Conservation (phyloP, 2,888 invertebrate genomes). For the Eupithecia inturbata region DNA sequence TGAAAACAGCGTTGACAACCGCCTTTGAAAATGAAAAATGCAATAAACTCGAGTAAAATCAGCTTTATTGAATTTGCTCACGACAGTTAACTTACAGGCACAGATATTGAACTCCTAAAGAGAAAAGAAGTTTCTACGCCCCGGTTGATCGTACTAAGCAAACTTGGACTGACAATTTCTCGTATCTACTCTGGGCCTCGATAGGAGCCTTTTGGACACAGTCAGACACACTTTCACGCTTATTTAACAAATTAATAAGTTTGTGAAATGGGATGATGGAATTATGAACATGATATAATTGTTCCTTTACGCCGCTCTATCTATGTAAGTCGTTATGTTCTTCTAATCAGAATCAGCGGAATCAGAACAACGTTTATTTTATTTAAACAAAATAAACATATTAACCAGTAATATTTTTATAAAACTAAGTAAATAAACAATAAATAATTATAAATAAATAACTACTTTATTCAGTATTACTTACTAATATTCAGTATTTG, state of each 20-base stretch:
- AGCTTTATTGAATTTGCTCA: slow-evolving; percentile 10
- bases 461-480: too few relatives aligned
- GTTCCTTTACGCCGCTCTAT: too few relatives aligned
- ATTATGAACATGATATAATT: too few relatives aligned
- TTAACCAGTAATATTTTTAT: too few relatives aligned
- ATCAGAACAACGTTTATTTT: too few relatives aligned
- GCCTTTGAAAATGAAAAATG: slow-evolving; percentile 15
- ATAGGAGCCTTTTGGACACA: neutral
- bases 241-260: neutral
- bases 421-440: too few relatives aligned
- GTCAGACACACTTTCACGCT: neutral
- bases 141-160: neutral
- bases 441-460: too few relatives aligned
- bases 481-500: too few relatives aligned
- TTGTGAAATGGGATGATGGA: neutral
- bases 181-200: neutral
- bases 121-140: neutral
- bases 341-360: too few relatives aligned
- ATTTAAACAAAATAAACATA: too few relatives aligned
- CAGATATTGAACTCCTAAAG: slow-evolving; percentile 4
- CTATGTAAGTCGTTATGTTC: too few relatives aligned
- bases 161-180: neutral
- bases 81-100: neutral
- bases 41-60: slow-evolving; percentile 16
- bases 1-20: neutral